phyloP scores from a whole-genome alignment of 2,888 invertebrate genomes.

The Tanypteryx hageni region DNA sequence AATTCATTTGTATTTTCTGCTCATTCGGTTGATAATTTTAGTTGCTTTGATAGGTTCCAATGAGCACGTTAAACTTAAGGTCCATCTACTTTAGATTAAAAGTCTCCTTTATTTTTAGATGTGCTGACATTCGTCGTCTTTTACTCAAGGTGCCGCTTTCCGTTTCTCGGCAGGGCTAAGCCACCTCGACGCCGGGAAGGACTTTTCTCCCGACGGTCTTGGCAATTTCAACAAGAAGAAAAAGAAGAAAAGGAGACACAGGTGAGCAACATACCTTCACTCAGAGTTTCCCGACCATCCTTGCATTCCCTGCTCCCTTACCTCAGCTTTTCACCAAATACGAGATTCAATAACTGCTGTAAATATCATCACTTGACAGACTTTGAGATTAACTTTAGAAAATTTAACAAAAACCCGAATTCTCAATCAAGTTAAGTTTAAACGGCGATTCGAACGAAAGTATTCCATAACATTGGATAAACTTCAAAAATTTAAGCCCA shows the following conservation, averaged over 20 bases:
- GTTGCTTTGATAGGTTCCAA: too few relatives aligned
- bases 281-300: not conserved
- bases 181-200: conserved; percentile 87
- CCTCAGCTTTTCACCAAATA: not conserved
- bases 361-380: not conserved
- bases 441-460: too few relatives aligned
- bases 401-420: too few relatives aligned
- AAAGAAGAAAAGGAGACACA: conserved; percentile 96
- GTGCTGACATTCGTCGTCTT: conserved; percentile 16
- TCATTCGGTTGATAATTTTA: too few relatives aligned
- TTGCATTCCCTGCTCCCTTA: not conserved
- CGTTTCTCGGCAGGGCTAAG: conserved; percentile 78
- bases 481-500: too few relatives aligned
- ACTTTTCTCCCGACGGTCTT: conserved; percentile 89
- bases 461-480: too few relatives aligned
- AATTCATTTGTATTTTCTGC: too few relatives aligned
- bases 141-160: conserved; percentile 41
- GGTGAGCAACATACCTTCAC: conserved; percentile 78
- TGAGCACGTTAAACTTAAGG: too few relatives aligned
- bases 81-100: not conserved
- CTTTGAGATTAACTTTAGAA: not conserved
- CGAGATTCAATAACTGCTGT: not conserved
- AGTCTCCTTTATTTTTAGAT: conserved; percentile 20
- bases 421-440: too few relatives aligned
- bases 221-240: conserved; percentile 84